Base-by-base conservation (phyloP, 2,113 vertebrate species). In the Zosterops japonicus region DNA sequence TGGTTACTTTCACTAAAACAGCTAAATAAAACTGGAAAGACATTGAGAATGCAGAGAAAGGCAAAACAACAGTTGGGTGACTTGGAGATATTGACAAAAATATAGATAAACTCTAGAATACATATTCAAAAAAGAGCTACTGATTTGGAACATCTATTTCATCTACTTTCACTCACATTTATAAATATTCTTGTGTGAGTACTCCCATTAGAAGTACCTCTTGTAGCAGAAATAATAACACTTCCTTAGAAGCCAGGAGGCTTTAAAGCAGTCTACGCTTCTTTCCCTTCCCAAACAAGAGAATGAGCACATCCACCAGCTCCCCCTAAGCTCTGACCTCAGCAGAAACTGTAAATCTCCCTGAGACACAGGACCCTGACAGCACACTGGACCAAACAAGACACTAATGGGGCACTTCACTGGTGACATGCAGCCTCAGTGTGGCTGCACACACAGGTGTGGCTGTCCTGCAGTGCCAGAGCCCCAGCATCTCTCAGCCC, bases 321-420 rank as follows among this genome's bases (percentile, higher is more conserved):
- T 56, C 23, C 21, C 7, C 5, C 36, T 52, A 12, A 65, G 33
- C 60, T 78, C 74, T 35, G 65, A 52, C n/a, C 42, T 88, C 52
- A 41, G 47, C 75, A 75, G 83, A 57, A 67, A 9, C 24, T 60
- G 27, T 24, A 21, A 65, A n/a, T 24, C 4, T 29, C 18, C 17
- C n/a, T 29, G 22, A 53, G 81, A 31, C n/a, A 41, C 8, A 20
- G 23, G 27, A 27, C 17, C 6, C 21, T 52, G n/a, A 41, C 0
- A 0, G 12, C 42, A 52, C 2, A 2, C 15, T 1, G 6, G 9
- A 3, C n/a, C 17, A 15, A n/a, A 29, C 24, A 39, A 17, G 46
- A 14, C 5, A 2, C 22, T 35, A 18, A 24, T 5, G 21, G 42
- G 46, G 21, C 15, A 27, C 15, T 52, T 60, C 1, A 3, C 0